A percentile compares a stretch with the other conserved stretches of the same genome.
Evolutionary conservation across 2,888 invertebrate species (phyloP).

Genomic region (Chrysina gloriosa): DNA sequence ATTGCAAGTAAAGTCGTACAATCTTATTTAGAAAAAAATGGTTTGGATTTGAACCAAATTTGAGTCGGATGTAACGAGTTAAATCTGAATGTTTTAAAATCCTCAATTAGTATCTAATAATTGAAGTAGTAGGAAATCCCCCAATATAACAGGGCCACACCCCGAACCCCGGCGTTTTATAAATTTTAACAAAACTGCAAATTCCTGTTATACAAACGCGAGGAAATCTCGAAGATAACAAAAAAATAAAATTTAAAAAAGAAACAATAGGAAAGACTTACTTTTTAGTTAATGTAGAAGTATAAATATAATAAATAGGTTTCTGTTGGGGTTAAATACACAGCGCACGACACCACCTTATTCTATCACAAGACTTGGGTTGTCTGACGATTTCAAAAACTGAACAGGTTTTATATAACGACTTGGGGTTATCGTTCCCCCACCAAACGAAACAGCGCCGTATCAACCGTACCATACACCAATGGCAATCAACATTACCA

Average conservation of each 20-base stretch:
- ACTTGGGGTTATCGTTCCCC: constrained; percentile 70
- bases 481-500: constrained; percentile 81
- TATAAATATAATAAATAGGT: constrained; percentile 54
- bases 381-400: constrained; percentile 57
- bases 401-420: constrained; percentile 68
- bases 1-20: too few species aligned
- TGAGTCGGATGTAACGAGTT: too few species aligned
- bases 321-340: constrained; percentile 41
- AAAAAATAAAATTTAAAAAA: neutral
- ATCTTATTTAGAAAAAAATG: too few species aligned
- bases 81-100: too few species aligned
- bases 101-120: too few species aligned
- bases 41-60: too few species aligned
- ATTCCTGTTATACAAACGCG: too few species aligned
- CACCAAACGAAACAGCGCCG: constrained; percentile 63
- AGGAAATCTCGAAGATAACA: too few species aligned
- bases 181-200: constrained; percentile 31
- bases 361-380: constrained; percentile 60
- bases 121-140: too few species aligned
- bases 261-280: constrained; percentile 49
- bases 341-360: constrained; percentile 51
- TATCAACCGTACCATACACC: constrained; percentile 65
- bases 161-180: constrained; percentile 49
- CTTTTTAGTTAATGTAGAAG: constrained; percentile 55
- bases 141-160: too few species aligned